Percentiles rank a stretch among this genome's conserved stretches.
Evolutionary conservation across 2,888 invertebrate genomes (phyloP).

Genomic region (Cryptocheilus praepositus): DNA sequence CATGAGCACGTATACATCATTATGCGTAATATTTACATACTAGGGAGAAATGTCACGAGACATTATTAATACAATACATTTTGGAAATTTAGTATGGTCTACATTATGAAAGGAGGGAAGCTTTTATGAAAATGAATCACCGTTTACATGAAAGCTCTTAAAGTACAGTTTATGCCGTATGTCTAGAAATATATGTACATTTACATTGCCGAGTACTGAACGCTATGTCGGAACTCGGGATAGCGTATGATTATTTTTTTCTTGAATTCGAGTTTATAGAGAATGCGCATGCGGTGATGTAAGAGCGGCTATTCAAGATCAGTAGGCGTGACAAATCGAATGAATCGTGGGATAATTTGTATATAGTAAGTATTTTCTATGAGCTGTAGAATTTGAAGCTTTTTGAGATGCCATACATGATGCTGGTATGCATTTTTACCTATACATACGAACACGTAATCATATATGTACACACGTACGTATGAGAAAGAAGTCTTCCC

Average conservation of each 20-base stretch:
- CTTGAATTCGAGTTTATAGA: slow-evolving; percentile 21
- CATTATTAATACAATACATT: slow-evolving; percentile 64
- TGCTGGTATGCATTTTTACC: slow-evolving; percentile 34
- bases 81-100: slow-evolving; percentile 55
- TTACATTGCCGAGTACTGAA: slow-evolving; percentile 20
- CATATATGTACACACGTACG: slow-evolving; percentile 12
- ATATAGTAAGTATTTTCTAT: slow-evolving; percentile 58
- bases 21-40: slow-evolving; percentile 45
- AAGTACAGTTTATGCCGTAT: slow-evolving; percentile 19
- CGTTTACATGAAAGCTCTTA: slow-evolving; percentile 46
- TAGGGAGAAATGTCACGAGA: slow-evolving; percentile 57
- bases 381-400: slow-evolving; percentile 33
- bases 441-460: slow-evolving; percentile 18
- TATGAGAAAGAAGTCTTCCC: slow-evolving; percentile 7
- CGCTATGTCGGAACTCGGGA: slow-evolving; percentile 2
- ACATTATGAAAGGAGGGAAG: slow-evolving; percentile 39
- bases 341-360: slow-evolving; percentile 40
- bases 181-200: slow-evolving; percentile 37
- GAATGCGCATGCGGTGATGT: slow-evolving; percentile 11
- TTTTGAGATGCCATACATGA: slow-evolving; percentile 40
- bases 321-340: neutral
- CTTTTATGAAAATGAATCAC: slow-evolving; percentile 48
- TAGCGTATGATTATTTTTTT: neutral
- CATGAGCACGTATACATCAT: slow-evolving; percentile 76
- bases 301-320: neutral